These are phyloP conservation scores for Kradibia gibbosae DNA, from an alignment of 1,140 invertebrate species.

Conservation along the genomic window DNA sequence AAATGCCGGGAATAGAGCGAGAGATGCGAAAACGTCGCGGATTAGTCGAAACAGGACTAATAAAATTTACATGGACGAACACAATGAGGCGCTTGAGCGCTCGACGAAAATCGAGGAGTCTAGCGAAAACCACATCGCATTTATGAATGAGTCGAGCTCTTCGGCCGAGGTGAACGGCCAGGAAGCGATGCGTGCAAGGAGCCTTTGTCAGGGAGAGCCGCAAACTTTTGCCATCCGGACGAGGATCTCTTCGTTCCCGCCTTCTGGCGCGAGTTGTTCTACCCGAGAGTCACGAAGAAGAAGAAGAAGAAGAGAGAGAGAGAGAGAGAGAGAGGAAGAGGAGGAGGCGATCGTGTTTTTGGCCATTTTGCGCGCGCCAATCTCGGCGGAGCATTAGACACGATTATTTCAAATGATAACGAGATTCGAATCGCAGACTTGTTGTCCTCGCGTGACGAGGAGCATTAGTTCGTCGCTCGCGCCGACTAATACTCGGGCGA, in stretches of 20 bases:
- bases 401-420: background rate
- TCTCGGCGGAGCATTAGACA: too few relatives aligned
- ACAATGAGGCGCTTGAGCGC: slow-evolving; percentile 21
- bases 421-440: background rate
- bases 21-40: slow-evolving; percentile 3
- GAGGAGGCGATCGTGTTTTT: background rate
- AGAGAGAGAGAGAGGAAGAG: too few relatives aligned
- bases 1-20: background rate
- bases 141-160: too few relatives aligned
- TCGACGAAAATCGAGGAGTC: slow-evolving; percentile 17
- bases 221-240: too few relatives aligned
- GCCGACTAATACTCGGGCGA: background rate
- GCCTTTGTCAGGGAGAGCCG: too few relatives aligned
- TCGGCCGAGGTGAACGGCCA: too few relatives aligned
- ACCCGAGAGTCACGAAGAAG: too few relatives aligned
- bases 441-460: background rate
- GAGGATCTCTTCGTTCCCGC: too few relatives aligned
- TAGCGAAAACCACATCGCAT: too few relatives aligned
- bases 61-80: slow-evolving; percentile 22
- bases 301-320: too few relatives aligned
- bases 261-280: too few relatives aligned
- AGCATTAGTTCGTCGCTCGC: background rate
- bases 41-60: slow-evolving; percentile 16
- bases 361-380: background rate
- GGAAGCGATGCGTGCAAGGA: too few relatives aligned